Conservation (phyloP, 2,888 invertebrate species). For the Agrochola circellaris region DNA sequence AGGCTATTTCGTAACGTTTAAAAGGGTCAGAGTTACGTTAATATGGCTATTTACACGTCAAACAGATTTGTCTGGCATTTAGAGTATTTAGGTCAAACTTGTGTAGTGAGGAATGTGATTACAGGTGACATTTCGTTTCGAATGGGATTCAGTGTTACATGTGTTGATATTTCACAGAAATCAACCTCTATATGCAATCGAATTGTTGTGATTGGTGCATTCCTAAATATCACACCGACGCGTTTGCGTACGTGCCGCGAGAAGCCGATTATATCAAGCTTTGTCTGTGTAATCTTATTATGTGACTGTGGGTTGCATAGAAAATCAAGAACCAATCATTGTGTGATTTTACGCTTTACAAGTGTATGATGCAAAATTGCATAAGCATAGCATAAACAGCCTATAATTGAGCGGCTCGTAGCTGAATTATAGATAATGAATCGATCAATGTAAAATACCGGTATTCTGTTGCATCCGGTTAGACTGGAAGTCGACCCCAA, state of each 20-base stretch:
- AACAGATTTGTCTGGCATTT: constrained; percentile 25
- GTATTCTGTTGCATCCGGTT: no score
- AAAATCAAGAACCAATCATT: not conserved
- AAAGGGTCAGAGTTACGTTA: constrained; percentile 21
- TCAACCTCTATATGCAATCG: constrained; percentile 7
- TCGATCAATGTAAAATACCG: not conserved
- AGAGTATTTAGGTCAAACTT: constrained; percentile 46
- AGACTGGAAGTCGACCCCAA: no score
- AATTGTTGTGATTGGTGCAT: constrained; percentile 14
- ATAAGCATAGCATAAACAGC: not conserved
- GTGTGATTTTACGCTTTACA: not conserved
- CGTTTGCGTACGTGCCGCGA: constrained; percentile 19
- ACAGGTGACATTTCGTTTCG: constrained; percentile 23
- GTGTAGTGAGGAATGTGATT: constrained; percentile 8
- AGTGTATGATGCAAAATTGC: no score
- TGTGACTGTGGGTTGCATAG: not conserved
- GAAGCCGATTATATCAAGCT: constrained; percentile 18
- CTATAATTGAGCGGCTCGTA: not conserved
- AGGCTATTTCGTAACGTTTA: constrained; percentile 43
- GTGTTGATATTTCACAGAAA: constrained; percentile 2
- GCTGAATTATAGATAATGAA: not conserved
- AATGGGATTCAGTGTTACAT: not conserved
- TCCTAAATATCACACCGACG: not conserved
- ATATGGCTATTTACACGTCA: constrained; percentile 10
- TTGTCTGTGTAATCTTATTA: constrained; percentile 1